A percentile compares a stretch with the other conserved stretches of the same genome.
phyloP scores from a whole-genome alignment of 2,113 vertebrate genomes.

The Stegastes partitus region DNA sequence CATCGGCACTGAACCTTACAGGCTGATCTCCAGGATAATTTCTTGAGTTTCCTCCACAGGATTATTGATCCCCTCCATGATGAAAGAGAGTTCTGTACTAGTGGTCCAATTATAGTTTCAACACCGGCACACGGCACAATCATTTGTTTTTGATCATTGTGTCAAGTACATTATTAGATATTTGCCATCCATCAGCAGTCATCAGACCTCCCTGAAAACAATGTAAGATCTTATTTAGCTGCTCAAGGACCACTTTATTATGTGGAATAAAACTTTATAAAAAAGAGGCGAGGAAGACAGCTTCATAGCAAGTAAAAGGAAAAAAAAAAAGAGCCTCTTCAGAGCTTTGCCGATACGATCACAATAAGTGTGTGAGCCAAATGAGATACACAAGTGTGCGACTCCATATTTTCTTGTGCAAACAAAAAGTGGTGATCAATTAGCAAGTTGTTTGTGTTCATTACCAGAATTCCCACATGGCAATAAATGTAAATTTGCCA shows the following conservation, averaged over 20 bases:
- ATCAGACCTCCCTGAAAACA: slow-evolving; percentile 22
- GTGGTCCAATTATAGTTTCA: slow-evolving; percentile 71
- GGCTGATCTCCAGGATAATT: slow-evolving; percentile 75
- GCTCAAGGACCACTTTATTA: slow-evolving; percentile 29
- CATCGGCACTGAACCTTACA: slow-evolving; percentile 49
- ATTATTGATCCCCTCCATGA: slow-evolving; percentile 79
- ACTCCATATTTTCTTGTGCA: slow-evolving; percentile 23
- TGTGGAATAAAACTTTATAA: slow-evolving; percentile 27
- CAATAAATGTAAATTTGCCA: slow-evolving; percentile 63
- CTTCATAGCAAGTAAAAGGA: not conserved
- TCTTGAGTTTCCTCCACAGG: slow-evolving; percentile 64
- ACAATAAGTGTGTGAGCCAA: slow-evolving; percentile 5
- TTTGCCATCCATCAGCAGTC: slow-evolving; percentile 54
- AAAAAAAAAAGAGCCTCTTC: not conserved
- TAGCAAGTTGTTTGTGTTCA: slow-evolving; percentile 64
- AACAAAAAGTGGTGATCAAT: slow-evolving; percentile 56
- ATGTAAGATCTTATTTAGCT: slow-evolving; percentile 24
- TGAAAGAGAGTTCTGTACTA: slow-evolving; percentile 70
- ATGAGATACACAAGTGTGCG: slow-evolving; percentile 3
- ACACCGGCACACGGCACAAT: slow-evolving; percentile 56
- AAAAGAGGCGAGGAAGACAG: not conserved
- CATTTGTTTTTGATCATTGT: slow-evolving; percentile 74
- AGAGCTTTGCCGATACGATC: slow-evolving; percentile 1
- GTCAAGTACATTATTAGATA: slow-evolving; percentile 62
- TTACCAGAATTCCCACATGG: slow-evolving; percentile 64